These are phyloP conservation scores for Drosophila trichaetosa DNA, from an alignment of 2,888 invertebrate species.

Conservation along the genomic window DNA sequence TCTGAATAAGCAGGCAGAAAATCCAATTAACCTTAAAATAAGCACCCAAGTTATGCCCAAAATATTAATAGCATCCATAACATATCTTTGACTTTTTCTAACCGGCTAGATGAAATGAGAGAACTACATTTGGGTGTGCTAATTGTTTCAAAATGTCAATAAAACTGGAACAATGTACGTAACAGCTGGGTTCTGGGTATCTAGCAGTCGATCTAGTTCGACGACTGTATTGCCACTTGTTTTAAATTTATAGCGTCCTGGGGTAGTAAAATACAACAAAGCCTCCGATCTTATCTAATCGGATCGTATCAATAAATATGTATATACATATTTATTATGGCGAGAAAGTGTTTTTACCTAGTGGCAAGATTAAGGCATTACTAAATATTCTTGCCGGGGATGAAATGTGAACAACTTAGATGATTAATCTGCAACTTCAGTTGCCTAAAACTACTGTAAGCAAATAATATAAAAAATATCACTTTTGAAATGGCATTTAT, in stretches of 20 bases:
- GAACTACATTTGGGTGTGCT: neutral
- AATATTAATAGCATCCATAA: neutral
- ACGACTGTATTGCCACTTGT: neutral
- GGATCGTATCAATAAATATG: neutral
- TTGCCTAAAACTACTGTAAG: neutral
- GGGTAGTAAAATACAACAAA: neutral
- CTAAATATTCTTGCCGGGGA: neutral
- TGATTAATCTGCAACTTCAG: neutral
- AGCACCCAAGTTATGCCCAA: neutral
- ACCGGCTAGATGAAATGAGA: neutral
- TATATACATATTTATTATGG: neutral
- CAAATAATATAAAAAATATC: neutral
- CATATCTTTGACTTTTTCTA: neutral
- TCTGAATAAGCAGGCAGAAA: neutral
- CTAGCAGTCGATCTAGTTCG: neutral
- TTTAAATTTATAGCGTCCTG: constrained; percentile 21
- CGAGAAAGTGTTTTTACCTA: neutral
- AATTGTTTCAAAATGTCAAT: neutral
- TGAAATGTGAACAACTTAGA: neutral
- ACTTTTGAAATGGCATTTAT: neutral
- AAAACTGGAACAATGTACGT: neutral
- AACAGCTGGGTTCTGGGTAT: neutral
- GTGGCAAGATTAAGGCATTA: neutral
- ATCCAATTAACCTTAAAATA: neutral
- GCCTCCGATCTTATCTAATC: constrained; percentile 39